Evolutionary conservation across 37 sponge, comb jelly and placozoan genomes (phyloP), one percentile per base, ranked within the genome.

Genomic region (Haliclona indistincta): DNA sequence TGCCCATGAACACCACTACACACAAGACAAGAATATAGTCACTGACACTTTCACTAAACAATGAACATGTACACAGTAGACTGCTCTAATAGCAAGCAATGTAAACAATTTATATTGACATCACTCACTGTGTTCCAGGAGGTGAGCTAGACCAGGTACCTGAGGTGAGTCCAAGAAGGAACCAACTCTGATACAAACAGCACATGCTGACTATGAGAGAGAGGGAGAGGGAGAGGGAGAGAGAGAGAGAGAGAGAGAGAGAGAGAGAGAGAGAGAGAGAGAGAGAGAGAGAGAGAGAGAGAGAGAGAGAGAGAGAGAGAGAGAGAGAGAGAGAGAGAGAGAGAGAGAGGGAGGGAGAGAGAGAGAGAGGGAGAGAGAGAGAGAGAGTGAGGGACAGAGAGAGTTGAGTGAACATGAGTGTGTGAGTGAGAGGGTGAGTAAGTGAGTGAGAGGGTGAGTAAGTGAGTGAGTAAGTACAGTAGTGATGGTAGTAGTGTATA

Each of bases 1-100:
- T 81, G 17, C 92, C 92, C 87, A 91, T 86, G 39, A 91, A 86
- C 62, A 91, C 71, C 92, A 91, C 92, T 91, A 70, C 33, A n/a
- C n/a, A n/a, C 25, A 58, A n/a, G n/a, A n/a, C n/a, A n/a, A n/a
- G n/a, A n/a, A n/a, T n/a, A n/a, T n/a, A n/a, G n/a, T n/a, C n/a
- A n/a, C n/a, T n/a, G n/a, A n/a, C n/a, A n/a, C n/a, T n/a, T n/a
- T n/a, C n/a, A n/a, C n/a, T n/a, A n/a, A n/a, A n/a, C n/a, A n/a
- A n/a, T n/a, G n/a, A n/a, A n/a, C n/a, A n/a, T n/a, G n/a, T n/a
- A n/a, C n/a, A n/a, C n/a, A n/a, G n/a, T n/a, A n/a, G n/a, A n/a
- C n/a, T n/a, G n/a, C n/a, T n/a, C n/a, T n/a, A n/a, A n/a, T n/a
- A n/a, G n/a, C n/a, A n/a, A n/a, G n/a, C n/a, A n/a, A n/a, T n/a